These are phyloP conservation scores for Oeneis ivallda DNA, from an alignment of 2,888 invertebrate genomes.

Conservation along the genomic window DNA sequence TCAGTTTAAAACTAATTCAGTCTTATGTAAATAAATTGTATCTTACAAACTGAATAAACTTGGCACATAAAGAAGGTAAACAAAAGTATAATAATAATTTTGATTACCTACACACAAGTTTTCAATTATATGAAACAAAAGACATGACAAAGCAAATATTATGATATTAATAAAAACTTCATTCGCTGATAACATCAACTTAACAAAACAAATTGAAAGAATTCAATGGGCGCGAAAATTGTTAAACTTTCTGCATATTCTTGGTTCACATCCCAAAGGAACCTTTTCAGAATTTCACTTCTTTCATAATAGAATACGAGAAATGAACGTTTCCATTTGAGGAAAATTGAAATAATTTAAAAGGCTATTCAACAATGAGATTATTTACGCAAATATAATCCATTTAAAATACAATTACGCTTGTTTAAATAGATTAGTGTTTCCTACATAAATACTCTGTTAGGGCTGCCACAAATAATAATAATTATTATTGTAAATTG, in stretches of 20 bases:
- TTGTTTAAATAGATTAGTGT: conserved; percentile 2
- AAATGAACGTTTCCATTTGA: conserved; percentile 14
- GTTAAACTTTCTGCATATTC: neutral
- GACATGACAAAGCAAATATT: no score
- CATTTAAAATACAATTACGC: conserved; percentile 24
- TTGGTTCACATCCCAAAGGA: conserved; percentile 12
- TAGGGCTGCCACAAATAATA: neutral
- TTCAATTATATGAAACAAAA: no score
- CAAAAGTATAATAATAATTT: no score
- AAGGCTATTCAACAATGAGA: conserved; percentile 1
- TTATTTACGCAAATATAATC: conserved; percentile 16
- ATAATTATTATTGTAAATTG: neutral
- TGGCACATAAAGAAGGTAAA: no score
- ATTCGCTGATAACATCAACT: neutral
- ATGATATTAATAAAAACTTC: neutral
- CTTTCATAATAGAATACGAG: conserved; percentile 5
- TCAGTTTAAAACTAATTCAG: no score
- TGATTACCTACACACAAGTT: no score
- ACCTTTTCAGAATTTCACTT: conserved; percentile 11
- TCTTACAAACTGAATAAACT: no score
- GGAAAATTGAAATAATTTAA: conserved; percentile 14
- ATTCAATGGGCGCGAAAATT: neutral
- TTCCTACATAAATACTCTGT: neutral
- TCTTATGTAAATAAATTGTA: no score
- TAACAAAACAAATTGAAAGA: neutral